A percentile compares a stretch with the other conserved stretches of the same genome.
phyloP scores from a whole-genome alignment of 1,140 invertebrate species.

The Ostrea edulis region DNA sequence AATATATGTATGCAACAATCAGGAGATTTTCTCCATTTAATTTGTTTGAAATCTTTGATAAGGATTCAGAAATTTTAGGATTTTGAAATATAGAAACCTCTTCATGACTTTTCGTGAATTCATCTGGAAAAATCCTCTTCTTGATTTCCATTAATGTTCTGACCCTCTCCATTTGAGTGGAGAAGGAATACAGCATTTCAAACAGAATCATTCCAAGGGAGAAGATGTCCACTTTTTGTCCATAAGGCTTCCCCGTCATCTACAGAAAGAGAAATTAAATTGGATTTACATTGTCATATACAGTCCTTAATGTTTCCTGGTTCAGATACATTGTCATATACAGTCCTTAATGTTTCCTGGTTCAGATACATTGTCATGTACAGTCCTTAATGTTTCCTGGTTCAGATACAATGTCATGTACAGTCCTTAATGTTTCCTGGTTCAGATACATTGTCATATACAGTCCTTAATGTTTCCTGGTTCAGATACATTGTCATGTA shows the following conservation, averaged over 20 bases:
- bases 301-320: too few species aligned
- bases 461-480: too few species aligned
- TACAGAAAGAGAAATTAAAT: conserved; percentile 66
- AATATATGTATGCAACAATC: neutral
- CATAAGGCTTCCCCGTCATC: conserved; percentile 87
- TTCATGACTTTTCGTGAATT: conserved; percentile 85
- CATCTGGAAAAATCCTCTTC: conserved; percentile 85
- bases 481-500: too few species aligned
- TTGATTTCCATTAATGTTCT: conserved; percentile 82
- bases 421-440: too few species aligned
- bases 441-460: too few species aligned
- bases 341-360: too few species aligned
- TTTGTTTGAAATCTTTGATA: too few species aligned
- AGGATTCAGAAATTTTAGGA: neutral
- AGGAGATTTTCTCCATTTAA: neutral
- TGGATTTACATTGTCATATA: too few species aligned
- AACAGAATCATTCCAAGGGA: conserved; percentile 96
- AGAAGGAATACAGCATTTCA: conserved; percentile 93
- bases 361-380: too few species aligned
- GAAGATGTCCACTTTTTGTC: conserved; percentile 98
- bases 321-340: too few species aligned
- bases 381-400: too few species aligned
- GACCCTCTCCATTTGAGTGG: conserved; percentile 93
- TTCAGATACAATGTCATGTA: too few species aligned
- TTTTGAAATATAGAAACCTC: conserved; percentile 83